Base-by-base conservation (phyloP, 1,140 invertebrate species). In the Dreissena polymorpha region DNA sequence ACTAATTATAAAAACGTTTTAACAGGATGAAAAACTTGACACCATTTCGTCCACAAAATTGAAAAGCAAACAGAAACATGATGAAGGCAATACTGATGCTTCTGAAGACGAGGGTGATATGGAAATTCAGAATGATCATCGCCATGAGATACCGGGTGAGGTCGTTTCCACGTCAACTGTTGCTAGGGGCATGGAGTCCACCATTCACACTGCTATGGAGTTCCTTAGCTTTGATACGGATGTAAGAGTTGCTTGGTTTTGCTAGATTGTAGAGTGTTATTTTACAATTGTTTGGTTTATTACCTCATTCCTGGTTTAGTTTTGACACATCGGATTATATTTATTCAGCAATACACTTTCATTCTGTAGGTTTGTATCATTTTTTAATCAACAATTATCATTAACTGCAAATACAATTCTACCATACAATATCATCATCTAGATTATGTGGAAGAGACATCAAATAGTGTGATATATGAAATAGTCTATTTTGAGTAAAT, bases 81-180 rank as follows among this genome's bases (percentile, higher is more conserved):
- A 79, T 12, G 80, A 74, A 39, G 85, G 89, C n/a, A 67, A 76
- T 50, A 83, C 85, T n/a, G 87, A 88, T 23, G 81, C 78, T 25
- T 81, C 77, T 25, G 92, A 89, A 86, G 88, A 84, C 12, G 93
- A 95, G 85, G 72, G 49, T 21, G 57, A 76, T 39, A 39, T 39
- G 39, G 39, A 39, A 39, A 39, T 39, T 39, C 39, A 39, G 39
- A 8, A 39, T 8, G 39, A 39, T 14, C 94, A 92, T 23, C 92
- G 93, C 53, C 88, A 96, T 49, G 95, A 96, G 80, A 93, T 97
- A 16, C 96, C 97, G 87, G 97, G 97, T 13, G 96, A 97, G 71
- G 92, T 92, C 18, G 94, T 97, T 0, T 80, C 93, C 23, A 98
- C 97, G 0, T 88, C 93, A 70, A 95, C 90, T 7, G 96, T 96